Base-by-base conservation (phyloP, 2,797 vertebrate species). In the Argentina silus region DNA sequence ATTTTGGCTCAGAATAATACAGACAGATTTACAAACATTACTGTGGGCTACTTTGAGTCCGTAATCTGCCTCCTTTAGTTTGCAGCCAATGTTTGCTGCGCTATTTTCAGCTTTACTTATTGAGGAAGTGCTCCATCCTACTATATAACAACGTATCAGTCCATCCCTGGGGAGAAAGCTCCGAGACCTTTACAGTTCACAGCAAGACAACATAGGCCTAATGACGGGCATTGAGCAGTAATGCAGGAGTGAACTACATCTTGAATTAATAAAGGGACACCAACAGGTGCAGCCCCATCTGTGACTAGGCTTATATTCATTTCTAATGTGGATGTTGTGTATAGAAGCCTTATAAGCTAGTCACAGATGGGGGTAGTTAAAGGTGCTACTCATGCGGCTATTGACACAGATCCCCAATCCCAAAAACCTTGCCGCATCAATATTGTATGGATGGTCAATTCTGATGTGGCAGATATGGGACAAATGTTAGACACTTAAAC, bases 71-170 rank as follows among this genome's bases (percentile, higher is more conserved):
- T 27, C 50, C 15, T 36, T 19, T 23, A 68, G 72, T 71, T 63
- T 57, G 55, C 70, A 61, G 23, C 63, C 70, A 61, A 53, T 59
- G 48, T 19, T 65, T 73, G 23, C 55, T 66, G 64, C 44, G 27
- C 65, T 44, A 67, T 47, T 78, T 78, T 50, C 66, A 57, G 56
- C 42, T 12, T 36, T 61, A 23, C 59, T 55, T 75, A 73, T 78
- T 61, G 8, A 78, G 73, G 75, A 82, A 80, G 69, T 50, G 2
- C 45, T 56, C 73, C 80, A 74, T 80, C 62, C 59, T 81, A 75
- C 48, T 61, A 53, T 75, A 77, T 36, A 4, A 77, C 19, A 66
- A 12, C 59, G 51, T 36, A 23, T 57, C 55, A 23, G 72, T 69
- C 69, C 43, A 66, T 72, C 42, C 73, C 42, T 65, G 71, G 69